phyloP scores from a whole-genome alignment of 2,113 vertebrate species.

The Istiophorus platypterus region DNA sequence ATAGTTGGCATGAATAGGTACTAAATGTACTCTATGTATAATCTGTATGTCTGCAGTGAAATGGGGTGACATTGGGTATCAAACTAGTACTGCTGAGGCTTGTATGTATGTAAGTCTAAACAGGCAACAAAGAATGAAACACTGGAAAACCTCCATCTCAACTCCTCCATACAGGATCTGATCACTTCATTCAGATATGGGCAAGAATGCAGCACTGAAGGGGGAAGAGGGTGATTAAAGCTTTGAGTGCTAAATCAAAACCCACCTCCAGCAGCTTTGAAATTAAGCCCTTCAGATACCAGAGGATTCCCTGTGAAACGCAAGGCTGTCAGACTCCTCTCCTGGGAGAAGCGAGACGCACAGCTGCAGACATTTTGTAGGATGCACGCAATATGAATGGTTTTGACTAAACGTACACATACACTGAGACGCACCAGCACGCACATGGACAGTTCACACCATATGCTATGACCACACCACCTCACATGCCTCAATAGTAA shows the following conservation, averaged over 20 bases:
- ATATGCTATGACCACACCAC: conserved; percentile 18
- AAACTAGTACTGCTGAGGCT: neutral
- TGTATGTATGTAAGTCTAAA: conserved; percentile 17
- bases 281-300: conserved; percentile 72
- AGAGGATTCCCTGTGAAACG: conserved; percentile 67
- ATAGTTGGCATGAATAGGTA: neutral
- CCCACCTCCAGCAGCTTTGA: conserved; percentile 72
- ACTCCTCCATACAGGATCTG: conserved; percentile 44
- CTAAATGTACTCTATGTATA: neutral
- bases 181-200: conserved; percentile 57
- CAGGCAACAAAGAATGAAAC: conserved; percentile 28
- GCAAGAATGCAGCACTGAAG: conserved; percentile 57
- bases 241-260: conserved; percentile 69
- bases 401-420: conserved; percentile 30
- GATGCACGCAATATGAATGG: conserved; percentile 28
- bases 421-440: conserved; percentile 19
- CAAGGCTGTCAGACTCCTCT: conserved; percentile 55
- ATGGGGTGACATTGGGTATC: neutral
- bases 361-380: conserved; percentile 58
- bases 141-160: conserved; percentile 32
- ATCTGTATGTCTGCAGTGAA: conserved; percentile 1
- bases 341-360: conserved; percentile 22
- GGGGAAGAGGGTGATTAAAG: conserved; percentile 67
- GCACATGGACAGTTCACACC: conserved; percentile 15
- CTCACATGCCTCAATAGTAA: conserved; percentile 32